A percentile compares a stretch with the other conserved stretches of the same genome.
phyloP scores from a whole-genome alignment of 1,140 invertebrate species.

The Leptinotarsa defecta region DNA sequence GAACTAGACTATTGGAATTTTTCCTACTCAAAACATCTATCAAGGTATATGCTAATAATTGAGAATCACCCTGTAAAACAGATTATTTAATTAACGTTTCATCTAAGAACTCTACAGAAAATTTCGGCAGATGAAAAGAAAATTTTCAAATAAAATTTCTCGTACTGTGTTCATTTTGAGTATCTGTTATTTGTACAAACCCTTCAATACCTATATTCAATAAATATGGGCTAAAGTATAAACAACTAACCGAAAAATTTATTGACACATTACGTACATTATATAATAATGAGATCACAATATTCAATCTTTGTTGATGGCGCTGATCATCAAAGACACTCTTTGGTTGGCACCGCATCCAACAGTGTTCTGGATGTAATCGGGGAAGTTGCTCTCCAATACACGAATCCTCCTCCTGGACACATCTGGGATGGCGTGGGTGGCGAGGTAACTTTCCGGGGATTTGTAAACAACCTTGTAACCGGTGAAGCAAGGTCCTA shows the following conservation, averaged over 20 bases:
- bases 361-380: constrained; percentile 65
- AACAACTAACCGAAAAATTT: constrained; percentile 7
- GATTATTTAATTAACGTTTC: no score
- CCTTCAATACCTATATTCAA: neutral
- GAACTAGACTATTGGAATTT: no score
- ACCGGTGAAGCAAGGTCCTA: constrained; percentile 50
- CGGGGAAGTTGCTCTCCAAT: constrained; percentile 67
- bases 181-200: neutral
- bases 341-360: constrained; percentile 65
- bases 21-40: no score
- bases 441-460: constrained; percentile 60
- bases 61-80: no score
- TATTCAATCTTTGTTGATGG: constrained; percentile 30
- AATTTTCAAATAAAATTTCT: no score
- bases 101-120: no score
- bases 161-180: neutral
- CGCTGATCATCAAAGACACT: constrained; percentile 59
- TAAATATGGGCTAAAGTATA: neutral
- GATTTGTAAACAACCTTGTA: constrained; percentile 61
- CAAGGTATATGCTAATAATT: no score
- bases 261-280: constrained; percentile 1
- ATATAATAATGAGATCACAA: constrained; percentile 18
- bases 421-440: constrained; percentile 63
- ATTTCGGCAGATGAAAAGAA: no score
- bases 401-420: constrained; percentile 62